A percentile compares a stretch with the other conserved stretches of the same genome.
Conservation (phyloP, 2,888 invertebrate genomes). For the Globia sparganii region DNA sequence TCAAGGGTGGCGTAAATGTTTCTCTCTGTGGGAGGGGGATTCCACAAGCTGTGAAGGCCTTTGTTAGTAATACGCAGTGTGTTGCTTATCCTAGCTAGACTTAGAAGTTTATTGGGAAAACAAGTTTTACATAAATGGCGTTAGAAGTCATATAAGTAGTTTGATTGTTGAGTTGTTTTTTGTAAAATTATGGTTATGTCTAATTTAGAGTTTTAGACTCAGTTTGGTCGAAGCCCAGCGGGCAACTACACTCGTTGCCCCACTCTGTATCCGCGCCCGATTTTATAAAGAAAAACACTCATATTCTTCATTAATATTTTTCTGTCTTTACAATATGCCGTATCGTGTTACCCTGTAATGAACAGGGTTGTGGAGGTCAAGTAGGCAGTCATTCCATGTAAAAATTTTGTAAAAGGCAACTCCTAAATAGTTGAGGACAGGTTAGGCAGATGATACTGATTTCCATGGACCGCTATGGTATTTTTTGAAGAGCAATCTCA, state of each 20-base stretch:
- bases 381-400: not conserved
- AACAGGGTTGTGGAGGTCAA: not conserved
- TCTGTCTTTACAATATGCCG: not conserved
- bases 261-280: too few species aligned
- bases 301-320: too few species aligned
- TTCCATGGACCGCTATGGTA: not conserved
- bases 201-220: too few species aligned
- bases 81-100: not conserved
- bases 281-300: too few species aligned
- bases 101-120: not conserved
- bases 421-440: not conserved
- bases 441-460: not conserved
- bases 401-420: not conserved
- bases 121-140: not conserved
- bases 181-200: too few species aligned
- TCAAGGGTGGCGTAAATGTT: not conserved
- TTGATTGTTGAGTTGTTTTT: too few species aligned
- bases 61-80: not conserved
- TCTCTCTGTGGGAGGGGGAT: too few species aligned
- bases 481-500: not conserved
- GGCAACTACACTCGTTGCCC: too few species aligned
- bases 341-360: not conserved
- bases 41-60: too few species aligned
- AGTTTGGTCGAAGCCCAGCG: too few species aligned
- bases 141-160: not conserved